These are phyloP conservation scores for Drosophila neutralis DNA, from an alignment of 2,888 invertebrate genomes.

Conservation along the genomic window DNA sequence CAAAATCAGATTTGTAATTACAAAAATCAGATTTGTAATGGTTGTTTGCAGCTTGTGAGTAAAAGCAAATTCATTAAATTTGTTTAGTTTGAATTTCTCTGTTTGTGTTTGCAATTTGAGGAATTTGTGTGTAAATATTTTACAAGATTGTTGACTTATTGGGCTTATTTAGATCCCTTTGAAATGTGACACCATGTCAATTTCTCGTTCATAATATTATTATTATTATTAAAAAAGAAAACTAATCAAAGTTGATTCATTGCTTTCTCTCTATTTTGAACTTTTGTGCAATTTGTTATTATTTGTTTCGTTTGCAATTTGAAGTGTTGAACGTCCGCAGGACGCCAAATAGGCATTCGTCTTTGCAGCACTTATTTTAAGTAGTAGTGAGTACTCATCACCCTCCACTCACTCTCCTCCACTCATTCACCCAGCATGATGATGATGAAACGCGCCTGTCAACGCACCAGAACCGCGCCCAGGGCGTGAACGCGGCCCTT, in stretches of 20 bases:
- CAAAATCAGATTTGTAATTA: not conserved
- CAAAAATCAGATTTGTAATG: not conserved
- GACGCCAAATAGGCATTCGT: slow-evolving; percentile 13
- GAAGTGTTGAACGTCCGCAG: slow-evolving; percentile 2
- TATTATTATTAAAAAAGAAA: no score
- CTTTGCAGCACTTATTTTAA: not conserved
- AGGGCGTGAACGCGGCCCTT: slow-evolving; percentile 9
- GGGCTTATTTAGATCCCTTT: not conserved
- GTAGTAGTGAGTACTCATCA: not conserved
- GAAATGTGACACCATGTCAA: not conserved
- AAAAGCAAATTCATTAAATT: not conserved
- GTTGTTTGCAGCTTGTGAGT: not conserved
- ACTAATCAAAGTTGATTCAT: slow-evolving; percentile 1
- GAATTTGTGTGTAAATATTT: not conserved
- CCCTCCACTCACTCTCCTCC: not conserved
- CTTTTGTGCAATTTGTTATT: not conserved
- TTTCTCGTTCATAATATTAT: not conserved
- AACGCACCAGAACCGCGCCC: slow-evolving; percentile 38
- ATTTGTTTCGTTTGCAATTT: slow-evolving; percentile 5
- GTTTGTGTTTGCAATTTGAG: not conserved
- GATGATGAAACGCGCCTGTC: slow-evolving; percentile 50
- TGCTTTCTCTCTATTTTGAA: no score
- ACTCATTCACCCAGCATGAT: slow-evolving; percentile 22
- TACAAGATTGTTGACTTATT: not conserved
- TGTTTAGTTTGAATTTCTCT: not conserved